These are phyloP conservation scores for Grus americana DNA, from an alignment of 2,113 vertebrate species.

Conservation along the genomic window DNA sequence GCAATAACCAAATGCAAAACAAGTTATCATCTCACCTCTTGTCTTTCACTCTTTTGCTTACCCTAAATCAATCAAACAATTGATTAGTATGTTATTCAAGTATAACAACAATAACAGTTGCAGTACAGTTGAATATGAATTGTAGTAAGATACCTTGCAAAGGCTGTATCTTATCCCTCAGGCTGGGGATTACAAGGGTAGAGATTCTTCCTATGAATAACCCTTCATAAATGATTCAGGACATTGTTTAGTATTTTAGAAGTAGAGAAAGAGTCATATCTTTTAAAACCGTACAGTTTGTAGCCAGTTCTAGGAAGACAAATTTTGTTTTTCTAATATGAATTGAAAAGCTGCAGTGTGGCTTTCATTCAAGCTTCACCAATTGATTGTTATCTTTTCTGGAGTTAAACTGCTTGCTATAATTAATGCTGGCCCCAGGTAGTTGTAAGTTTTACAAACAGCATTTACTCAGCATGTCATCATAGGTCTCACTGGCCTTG, in stretches of 20 bases:
- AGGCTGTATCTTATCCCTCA: not conserved
- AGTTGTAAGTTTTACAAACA: slow-evolving; percentile 31
- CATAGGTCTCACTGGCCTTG: slow-evolving; percentile 6
- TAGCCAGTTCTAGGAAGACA: not conserved
- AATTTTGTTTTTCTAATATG: not conserved
- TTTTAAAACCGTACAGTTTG: not conserved
- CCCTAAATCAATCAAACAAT: not conserved
- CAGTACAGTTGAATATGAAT: not conserved
- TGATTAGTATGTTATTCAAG: not conserved
- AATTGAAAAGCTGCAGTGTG: not conserved
- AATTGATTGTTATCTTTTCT: slow-evolving; percentile 26
- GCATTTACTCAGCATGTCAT: slow-evolving; percentile 29
- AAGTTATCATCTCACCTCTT: not conserved
- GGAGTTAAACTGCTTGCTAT: slow-evolving; percentile 10
- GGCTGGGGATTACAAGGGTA: not conserved
- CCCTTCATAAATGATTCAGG: not conserved
- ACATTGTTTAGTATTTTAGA: not conserved
- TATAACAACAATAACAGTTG: not conserved
- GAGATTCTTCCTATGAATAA: not conserved
- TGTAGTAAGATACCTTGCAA: not conserved
- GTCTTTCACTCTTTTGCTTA: not conserved
- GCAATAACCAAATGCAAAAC: not conserved
- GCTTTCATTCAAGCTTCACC: slow-evolving; percentile 10
- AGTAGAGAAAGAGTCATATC: not conserved
- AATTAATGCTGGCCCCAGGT: slow-evolving; percentile 34